Evolutionary conservation across 1,140 invertebrate genomes (phyloP).

Genomic region (Camponotus floridanus): DNA sequence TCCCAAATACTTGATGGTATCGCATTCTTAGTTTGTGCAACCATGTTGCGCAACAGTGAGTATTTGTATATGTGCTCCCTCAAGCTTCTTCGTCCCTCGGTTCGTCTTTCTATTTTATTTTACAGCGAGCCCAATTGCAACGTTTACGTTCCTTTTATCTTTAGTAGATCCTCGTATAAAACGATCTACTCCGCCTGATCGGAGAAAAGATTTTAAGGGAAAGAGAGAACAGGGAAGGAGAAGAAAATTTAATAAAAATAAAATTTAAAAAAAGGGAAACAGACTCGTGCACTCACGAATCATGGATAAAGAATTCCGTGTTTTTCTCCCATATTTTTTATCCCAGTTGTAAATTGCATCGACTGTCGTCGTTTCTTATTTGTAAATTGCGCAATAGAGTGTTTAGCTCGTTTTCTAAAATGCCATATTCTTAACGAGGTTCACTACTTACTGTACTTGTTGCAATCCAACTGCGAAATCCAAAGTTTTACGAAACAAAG

Average conservation of each 20-base stretch:
- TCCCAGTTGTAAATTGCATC: not conserved
- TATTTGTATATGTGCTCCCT: not conserved
- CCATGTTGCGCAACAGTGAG: not conserved
- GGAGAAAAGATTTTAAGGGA: constrained; percentile 21
- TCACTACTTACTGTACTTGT: not conserved
- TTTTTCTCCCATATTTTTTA: not conserved
- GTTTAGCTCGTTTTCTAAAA: not conserved
- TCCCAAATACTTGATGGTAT: constrained; percentile 6
- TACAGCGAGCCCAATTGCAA: constrained; percentile 25
- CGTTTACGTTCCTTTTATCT: constrained; percentile 40
- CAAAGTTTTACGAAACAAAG: constrained; percentile 21
- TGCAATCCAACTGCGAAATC: constrained; percentile 30
- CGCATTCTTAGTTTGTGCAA: not conserved
- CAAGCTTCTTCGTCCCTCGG: not conserved
- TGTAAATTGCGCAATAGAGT: not conserved
- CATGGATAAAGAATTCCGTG: not conserved
- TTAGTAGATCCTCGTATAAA: constrained; percentile 32
- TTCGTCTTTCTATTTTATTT: constrained; percentile 13
- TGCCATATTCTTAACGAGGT: not conserved
- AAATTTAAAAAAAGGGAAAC: not conserved
- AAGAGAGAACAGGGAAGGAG: not conserved
- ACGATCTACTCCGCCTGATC: constrained; percentile 10
- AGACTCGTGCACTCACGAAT: not conserved
- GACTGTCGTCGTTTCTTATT: not conserved
- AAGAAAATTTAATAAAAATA: not conserved